Percentiles rank a stretch among this genome's conserved stretches.
Conservation (phyloP, 1,140 invertebrate genomes). For the Cecropterus lyciades region DNA sequence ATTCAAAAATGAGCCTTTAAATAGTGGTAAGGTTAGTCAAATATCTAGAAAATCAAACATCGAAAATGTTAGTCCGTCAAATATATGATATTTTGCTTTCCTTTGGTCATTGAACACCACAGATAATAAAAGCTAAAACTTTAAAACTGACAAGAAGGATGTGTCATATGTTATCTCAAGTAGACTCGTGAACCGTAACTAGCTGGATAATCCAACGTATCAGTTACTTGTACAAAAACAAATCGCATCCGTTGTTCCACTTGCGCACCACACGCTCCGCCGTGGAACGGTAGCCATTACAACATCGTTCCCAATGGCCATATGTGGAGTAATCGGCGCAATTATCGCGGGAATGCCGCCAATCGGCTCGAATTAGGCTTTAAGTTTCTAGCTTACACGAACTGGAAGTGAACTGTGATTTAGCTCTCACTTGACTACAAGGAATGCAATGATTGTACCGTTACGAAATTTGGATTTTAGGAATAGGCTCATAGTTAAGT, state of each 20-base stretch:
- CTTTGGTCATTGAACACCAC: no score
- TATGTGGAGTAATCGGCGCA: constrained; percentile 29
- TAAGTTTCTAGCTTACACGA: constrained; percentile 13
- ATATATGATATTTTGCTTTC: no score
- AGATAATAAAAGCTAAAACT: no score
- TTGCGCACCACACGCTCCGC: background rate
- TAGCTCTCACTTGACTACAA: constrained; percentile 14
- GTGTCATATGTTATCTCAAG: no score
- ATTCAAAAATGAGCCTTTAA: no score
- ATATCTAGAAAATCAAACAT: no score
- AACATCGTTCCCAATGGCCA: constrained; percentile 32
- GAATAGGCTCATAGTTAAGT: no score
- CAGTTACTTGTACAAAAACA: constrained; percentile 5
- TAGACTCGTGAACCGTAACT: no score
- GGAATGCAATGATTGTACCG: background rate
- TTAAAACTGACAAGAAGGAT: no score
- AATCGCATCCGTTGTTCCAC: constrained; percentile 11
- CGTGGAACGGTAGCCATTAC: constrained; percentile 17
- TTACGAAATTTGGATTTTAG: background rate
- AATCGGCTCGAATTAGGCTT: constrained; percentile 18
- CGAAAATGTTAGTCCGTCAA: no score
- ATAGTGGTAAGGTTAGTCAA: no score
- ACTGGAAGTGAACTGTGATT: constrained; percentile 18
- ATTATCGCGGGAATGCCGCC: constrained; percentile 33
- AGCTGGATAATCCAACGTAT: background rate